phyloP scores from a whole-genome alignment of 35 echinoderm and acorn worm genomes.

The Chiridota heheva region DNA sequence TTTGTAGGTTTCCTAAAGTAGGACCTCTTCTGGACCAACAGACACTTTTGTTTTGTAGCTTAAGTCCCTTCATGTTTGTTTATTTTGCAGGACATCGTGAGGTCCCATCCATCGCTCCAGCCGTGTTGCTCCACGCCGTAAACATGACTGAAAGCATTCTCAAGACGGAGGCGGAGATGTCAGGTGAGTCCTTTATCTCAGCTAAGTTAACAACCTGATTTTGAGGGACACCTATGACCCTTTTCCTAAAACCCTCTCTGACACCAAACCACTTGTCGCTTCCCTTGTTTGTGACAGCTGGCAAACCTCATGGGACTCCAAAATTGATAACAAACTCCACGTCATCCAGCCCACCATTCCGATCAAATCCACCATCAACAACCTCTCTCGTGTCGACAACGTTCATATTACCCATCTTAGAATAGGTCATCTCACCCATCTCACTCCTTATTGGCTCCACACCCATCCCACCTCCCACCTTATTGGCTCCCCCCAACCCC shows the following conservation, averaged over 20 bases:
- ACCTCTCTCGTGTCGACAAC: too few species aligned
- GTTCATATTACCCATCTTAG: too few species aligned
- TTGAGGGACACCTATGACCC: too few species aligned
- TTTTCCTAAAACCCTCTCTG: too few species aligned
- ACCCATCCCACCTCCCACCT: too few species aligned
- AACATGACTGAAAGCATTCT: constrained; percentile 2
- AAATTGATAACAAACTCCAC: background rate
- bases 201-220: too few species aligned
- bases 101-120: constrained; percentile 6
- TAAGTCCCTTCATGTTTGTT: background rate
- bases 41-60: too few species aligned
- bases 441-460: too few species aligned
- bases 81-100: constrained; percentile 1
- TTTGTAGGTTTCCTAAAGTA: too few species aligned
- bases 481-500: too few species aligned
- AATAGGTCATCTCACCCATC: too few species aligned
- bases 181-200: background rate
- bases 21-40: too few species aligned
- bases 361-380: background rate
- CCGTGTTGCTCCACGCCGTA: constrained; percentile 24
- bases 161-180: constrained; percentile 40
- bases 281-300: background rate
- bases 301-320: background rate
- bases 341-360: background rate
- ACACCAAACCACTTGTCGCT: background rate